These are phyloP conservation scores for Aradophagus sp. DNA, from an alignment of 1,140 invertebrate genomes.

Conservation along the genomic window DNA sequence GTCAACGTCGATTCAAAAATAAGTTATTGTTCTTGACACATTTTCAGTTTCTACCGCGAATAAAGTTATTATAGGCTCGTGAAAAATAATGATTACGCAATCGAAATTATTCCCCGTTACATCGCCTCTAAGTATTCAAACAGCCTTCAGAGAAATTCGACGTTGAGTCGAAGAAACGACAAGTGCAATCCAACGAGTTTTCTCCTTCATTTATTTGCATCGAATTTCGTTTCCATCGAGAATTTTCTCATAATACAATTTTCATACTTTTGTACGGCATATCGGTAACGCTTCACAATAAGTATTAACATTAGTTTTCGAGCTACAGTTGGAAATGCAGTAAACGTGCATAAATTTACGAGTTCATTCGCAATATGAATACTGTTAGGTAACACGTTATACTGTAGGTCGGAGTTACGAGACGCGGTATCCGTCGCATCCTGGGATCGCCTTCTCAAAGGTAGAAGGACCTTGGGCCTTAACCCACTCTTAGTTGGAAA, in stretches of 20 bases:
- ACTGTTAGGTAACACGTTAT: constrained; percentile 71
- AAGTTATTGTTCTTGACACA: constrained; percentile 23
- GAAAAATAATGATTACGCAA: too few relatives aligned
- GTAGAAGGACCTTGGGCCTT: constrained; percentile 72
- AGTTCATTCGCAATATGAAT: constrained; percentile 63
- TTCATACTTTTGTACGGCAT: too few relatives aligned
- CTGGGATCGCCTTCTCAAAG: constrained; percentile 64
- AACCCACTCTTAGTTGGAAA: constrained; percentile 73
- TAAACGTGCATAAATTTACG: constrained; percentile 39
- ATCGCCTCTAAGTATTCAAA: neutral
- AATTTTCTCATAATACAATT: too few relatives aligned
- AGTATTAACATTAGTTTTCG: neutral
- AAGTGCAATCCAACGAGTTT: too few relatives aligned
- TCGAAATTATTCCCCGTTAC: too few relatives aligned
- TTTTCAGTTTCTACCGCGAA: constrained; percentile 12
- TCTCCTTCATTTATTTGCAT: too few relatives aligned
- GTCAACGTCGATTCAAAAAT: constrained; percentile 13
- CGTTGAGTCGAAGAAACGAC: too few relatives aligned
- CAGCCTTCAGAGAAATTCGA: too few relatives aligned
- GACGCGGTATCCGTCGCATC: constrained; percentile 64
- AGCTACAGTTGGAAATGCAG: constrained; percentile 12
- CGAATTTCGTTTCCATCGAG: too few relatives aligned
- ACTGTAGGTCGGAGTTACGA: constrained; percentile 70
- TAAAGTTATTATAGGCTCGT: neutral
- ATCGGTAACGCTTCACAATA: too few relatives aligned